Conservation (phyloP, 2,888 invertebrate species). For the Acrobeloides nanus region DNA sequence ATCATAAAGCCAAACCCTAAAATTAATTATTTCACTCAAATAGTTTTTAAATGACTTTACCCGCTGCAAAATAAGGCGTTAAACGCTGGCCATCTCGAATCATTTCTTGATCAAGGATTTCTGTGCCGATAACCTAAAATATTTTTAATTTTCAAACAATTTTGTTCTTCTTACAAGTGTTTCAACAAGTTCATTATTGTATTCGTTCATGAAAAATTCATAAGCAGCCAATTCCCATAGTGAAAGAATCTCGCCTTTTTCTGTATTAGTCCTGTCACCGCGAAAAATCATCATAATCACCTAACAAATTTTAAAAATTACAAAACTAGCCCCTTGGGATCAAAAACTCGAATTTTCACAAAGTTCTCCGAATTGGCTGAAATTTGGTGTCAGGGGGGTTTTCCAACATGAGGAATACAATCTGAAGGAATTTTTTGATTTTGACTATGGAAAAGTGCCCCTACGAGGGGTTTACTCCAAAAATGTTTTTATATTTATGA, state of each 20-base stretch:
- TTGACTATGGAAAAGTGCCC: too few relatives aligned
- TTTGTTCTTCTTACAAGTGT: not conserved
- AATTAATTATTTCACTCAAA: slow-evolving; percentile 1
- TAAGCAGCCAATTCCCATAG: slow-evolving; percentile 44
- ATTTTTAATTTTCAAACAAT: not conserved
- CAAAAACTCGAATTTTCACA: too few relatives aligned
- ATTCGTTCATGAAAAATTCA: slow-evolving; percentile 31
- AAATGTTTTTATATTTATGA: slow-evolving; percentile 3
- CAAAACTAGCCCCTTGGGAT: too few relatives aligned
- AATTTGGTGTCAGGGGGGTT: not conserved
- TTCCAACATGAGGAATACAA: too few relatives aligned
- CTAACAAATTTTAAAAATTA: slow-evolving; percentile 13
- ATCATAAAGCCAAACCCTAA: slow-evolving; percentile 39
- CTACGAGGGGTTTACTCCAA: too few relatives aligned
- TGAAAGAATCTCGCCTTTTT: slow-evolving; percentile 30
- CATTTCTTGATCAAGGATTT: slow-evolving; percentile 50
- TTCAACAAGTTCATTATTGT: slow-evolving; percentile 21
- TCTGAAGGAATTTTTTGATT: too few relatives aligned
- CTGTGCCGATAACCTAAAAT: slow-evolving; percentile 41
- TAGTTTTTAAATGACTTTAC: too few relatives aligned
- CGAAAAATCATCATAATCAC: slow-evolving; percentile 50
- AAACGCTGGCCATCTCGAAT: slow-evolving; percentile 44
- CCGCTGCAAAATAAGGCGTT: slow-evolving; percentile 50
- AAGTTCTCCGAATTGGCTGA: not conserved
- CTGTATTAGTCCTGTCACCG: slow-evolving; percentile 28